Base-by-base conservation (phyloP, 64 coral and sea anemone species). In the Catalaphyllia jardinei region DNA sequence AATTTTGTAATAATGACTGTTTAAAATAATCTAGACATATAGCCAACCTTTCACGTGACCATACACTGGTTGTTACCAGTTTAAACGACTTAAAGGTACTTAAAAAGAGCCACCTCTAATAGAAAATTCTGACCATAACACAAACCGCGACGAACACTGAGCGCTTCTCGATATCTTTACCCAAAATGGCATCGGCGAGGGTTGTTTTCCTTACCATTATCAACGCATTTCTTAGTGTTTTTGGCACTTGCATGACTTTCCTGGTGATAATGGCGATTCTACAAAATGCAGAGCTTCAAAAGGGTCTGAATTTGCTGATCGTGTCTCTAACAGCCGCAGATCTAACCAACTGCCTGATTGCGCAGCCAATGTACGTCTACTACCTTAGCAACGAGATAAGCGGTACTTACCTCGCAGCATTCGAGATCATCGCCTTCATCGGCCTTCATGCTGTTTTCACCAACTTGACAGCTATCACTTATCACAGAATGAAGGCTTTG, bases 401-500 rank as follows among this genome's bases (percentile, higher is more conserved):
- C 62, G 22, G 6, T 11, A 50, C 22, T 31, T 71, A 50, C 11
- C 22, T 85, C 24, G 10, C 27, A 50, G 63, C 81, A 14, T 85
- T 85, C 15, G 62, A 85, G 67, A 10, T 71, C 63, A 52, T 85
- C 31, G 81, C 81, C 5, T 85, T n/a, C 31, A 67, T 85, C n/a
- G 81, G 81, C 39, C 81, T 85, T 9, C 81, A 85, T 10, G 81
- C 81, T 7, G 81, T 85, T 31, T 31, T 69, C 35, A 50, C 35
- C 63, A 85, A 69, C 63, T 62, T 85, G 12, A 85, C 51, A 22
- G 71, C 62, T 16, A 85, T 85, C 12, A 85, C 81, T 10, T 85
- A 85, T 51, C 81, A 85, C 81, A 71, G 81, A 39, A 85, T 85
- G 62, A 69, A n/a, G 31, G 81, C 81, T 51, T 51, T 85, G 4